phyloP scores from a whole-genome alignment of 2,113 vertebrate species.

The Myotis lucifugus region DNA sequence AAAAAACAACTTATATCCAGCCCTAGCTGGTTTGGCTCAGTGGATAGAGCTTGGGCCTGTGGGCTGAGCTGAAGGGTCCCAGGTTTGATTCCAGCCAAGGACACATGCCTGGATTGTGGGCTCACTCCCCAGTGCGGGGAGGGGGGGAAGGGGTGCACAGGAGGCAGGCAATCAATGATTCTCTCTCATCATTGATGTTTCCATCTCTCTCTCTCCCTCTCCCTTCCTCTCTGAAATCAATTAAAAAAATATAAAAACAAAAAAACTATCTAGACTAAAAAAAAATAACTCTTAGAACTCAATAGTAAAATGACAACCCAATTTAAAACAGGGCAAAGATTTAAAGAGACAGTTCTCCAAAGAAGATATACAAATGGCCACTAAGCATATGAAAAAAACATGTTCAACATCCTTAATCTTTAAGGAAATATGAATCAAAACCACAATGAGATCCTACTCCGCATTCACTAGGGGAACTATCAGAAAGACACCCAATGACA shows the following conservation, averaged over 20 bases:
- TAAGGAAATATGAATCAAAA: slow-evolving; percentile 10
- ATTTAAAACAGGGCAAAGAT: background rate
- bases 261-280: background rate
- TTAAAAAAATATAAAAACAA: background rate
- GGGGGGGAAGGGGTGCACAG: no score
- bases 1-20: background rate
- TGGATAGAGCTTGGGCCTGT: no score
- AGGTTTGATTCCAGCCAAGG: no score
- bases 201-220: no score
- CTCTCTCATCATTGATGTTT: no score
- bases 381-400: background rate
- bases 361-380: background rate
- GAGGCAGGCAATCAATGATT: no score
- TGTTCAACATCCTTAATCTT: background rate
- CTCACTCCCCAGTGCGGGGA: no score
- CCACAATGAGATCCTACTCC: background rate
- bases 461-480: background rate
- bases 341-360: background rate
- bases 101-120: no score
- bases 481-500: background rate
- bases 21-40: no score
- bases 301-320: background rate
- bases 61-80: no score
- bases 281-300: background rate
- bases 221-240: no score